These are phyloP conservation scores for Esox lucius DNA, from an alignment of 2,797 vertebrate genomes.

Conservation along the genomic window DNA sequence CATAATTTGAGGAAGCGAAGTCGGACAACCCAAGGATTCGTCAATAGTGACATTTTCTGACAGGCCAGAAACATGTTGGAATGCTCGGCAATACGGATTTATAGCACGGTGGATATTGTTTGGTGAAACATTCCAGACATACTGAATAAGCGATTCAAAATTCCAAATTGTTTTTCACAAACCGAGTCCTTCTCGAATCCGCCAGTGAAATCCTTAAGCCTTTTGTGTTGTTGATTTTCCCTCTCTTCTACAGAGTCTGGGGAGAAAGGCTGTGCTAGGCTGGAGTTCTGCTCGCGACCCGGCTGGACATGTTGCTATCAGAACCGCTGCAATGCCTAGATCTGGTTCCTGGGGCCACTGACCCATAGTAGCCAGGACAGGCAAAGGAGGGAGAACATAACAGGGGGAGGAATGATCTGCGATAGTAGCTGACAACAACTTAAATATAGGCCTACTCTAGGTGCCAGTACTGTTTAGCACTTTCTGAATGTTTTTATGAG, in stretches of 20 bases:
- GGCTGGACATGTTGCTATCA: constrained; percentile 65
- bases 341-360: constrained; percentile 17
- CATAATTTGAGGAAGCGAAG: too few species aligned
- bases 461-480: neutral
- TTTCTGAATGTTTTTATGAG: neutral
- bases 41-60: too few species aligned
- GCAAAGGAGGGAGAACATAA: neutral
- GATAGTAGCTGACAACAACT: neutral
- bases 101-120: too few species aligned
- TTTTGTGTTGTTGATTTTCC: neutral
- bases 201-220: neutral
- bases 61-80: too few species aligned
- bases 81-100: too few species aligned
- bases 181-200: neutral
- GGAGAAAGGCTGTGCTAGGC: constrained; percentile 65
- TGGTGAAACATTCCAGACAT: too few species aligned
- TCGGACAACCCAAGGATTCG: too few species aligned
- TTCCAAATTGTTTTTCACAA: too few species aligned
- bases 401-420: neutral
- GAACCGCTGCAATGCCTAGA: constrained; percentile 58
- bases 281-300: constrained; percentile 35
- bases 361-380: neutral
- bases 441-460: neutral
- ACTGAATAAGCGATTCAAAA: too few species aligned
- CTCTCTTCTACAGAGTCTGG: constrained; percentile 47